Evolutionary conservation across 2,113 vertebrate species (phyloP).

Genomic region (Mus musculus): DNA sequence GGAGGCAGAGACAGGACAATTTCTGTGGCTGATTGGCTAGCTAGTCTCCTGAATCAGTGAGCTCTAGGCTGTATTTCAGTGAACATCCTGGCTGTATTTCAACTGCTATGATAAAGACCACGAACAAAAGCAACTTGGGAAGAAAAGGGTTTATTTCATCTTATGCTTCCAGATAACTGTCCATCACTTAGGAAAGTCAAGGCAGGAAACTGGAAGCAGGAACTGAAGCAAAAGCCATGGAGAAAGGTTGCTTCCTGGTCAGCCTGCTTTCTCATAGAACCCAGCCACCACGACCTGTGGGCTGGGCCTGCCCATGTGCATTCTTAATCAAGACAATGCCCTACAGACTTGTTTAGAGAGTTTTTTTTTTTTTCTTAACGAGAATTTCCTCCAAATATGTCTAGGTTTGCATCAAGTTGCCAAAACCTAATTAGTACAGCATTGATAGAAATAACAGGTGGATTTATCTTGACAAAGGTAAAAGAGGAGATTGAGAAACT

Average conservation of each 20-base stretch:
- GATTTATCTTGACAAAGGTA: conserved; percentile 7
- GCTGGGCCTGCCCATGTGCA: not conserved
- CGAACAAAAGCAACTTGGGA: not conserved
- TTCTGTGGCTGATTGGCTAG: not conserved
- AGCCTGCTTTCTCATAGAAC: not conserved
- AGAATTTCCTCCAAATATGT: not conserved
- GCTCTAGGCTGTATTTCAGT: not conserved
- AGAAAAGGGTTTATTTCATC: not conserved
- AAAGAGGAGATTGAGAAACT: not conserved
- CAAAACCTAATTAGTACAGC: not conserved
- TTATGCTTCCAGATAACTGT: not conserved
- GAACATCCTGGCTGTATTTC: not conserved
- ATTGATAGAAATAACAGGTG: not conserved
- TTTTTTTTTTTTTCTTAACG: not conserved
- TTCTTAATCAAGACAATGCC: not conserved
- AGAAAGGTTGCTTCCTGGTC: not conserved
- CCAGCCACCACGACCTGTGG: no score
- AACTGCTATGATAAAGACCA: not conserved
- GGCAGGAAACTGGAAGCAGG: not conserved
- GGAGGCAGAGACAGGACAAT: not conserved
- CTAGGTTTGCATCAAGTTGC: not conserved
- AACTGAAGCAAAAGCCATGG: not conserved
- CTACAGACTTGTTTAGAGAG: no score
- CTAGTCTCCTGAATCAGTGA: not conserved
- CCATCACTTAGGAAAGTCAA: not conserved